phyloP scores from a whole-genome alignment of 2,797 vertebrate genomes.

The Chelon auratus region DNA sequence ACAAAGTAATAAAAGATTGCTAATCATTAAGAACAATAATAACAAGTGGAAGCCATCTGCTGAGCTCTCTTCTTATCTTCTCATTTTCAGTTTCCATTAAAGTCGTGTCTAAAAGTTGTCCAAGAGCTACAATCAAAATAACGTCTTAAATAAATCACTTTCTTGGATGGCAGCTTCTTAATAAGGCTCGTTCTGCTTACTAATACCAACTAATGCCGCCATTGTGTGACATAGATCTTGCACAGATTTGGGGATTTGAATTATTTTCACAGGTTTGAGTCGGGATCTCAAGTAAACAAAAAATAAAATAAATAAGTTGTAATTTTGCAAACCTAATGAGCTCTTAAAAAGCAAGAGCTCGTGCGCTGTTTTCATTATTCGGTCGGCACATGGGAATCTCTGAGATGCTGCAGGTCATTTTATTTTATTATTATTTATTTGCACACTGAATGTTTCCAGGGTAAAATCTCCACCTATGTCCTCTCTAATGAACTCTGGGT shows the following conservation, averaged over 20 bases:
- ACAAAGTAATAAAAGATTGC: background rate
- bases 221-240: conserved; percentile 9
- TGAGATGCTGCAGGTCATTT: conserved; percentile 25
- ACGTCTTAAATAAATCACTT: conserved; percentile 1
- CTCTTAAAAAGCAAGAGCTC: conserved; percentile 10
- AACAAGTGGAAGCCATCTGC: background rate
- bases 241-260: conserved; percentile 23
- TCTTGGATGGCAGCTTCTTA: conserved; percentile 9
- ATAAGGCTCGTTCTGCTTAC: conserved; percentile 26
- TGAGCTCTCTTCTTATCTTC: background rate
- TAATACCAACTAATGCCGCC: background rate
- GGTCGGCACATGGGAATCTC: background rate
- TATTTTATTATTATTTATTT: background rate
- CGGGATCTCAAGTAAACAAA: conserved; percentile 21
- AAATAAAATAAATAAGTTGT: background rate
- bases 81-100: background rate
- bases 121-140: background rate
- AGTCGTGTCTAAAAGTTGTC: background rate
- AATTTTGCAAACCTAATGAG: conserved; percentile 38
- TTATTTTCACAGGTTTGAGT: conserved; percentile 28
- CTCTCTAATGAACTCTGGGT: conserved; percentile 22
- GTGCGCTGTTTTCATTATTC: conserved; percentile 22
- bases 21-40: background rate
- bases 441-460: conserved; percentile 4
- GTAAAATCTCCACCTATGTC: background rate